Evolutionary conservation across 2,888 invertebrate species (phyloP).

Genomic region (Xanthorhoe designata): DNA sequence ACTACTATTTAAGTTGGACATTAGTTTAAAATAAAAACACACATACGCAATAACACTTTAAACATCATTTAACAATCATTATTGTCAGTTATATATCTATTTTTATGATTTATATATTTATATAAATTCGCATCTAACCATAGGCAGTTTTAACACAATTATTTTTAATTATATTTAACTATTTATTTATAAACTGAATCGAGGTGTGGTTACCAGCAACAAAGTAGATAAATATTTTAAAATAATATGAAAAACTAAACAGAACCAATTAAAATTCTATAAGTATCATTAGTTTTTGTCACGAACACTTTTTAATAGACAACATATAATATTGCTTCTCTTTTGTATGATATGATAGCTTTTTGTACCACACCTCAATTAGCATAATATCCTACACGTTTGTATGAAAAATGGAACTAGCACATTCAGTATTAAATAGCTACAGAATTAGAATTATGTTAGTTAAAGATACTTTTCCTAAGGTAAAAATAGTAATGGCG

Average conservation of each 20-base stretch:
- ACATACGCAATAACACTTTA: constrained; percentile 82
- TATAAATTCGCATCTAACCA: constrained; percentile 84
- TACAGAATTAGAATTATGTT: constrained; percentile 72
- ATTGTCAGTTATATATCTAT: constrained; percentile 86
- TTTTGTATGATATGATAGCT: constrained; percentile 39
- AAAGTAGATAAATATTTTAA: background rate
- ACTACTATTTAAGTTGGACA: constrained; percentile 69
- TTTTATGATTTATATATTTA: constrained; percentile 80
- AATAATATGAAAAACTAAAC: constrained; percentile 4
- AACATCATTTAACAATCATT: constrained; percentile 86
- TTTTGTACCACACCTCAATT: constrained; percentile 59
- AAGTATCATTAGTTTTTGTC: background rate
- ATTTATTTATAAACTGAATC: constrained; percentile 62
- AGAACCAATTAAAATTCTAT: background rate
- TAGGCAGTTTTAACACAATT: constrained; percentile 84
- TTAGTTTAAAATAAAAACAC: constrained; percentile 72
- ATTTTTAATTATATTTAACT: constrained; percentile 71
- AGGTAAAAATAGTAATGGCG: constrained; percentile 58
- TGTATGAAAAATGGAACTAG: constrained; percentile 75
- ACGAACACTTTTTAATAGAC: constrained; percentile 2
- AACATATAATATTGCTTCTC: background rate
- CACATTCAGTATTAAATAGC: constrained; percentile 74
- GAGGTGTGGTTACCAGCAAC: constrained; percentile 56
- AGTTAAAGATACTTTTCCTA: constrained; percentile 65
- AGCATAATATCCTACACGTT: constrained; percentile 60